phyloP scores from a whole-genome alignment of 2,888 invertebrate species.

The Nomada hirtipes region DNA sequence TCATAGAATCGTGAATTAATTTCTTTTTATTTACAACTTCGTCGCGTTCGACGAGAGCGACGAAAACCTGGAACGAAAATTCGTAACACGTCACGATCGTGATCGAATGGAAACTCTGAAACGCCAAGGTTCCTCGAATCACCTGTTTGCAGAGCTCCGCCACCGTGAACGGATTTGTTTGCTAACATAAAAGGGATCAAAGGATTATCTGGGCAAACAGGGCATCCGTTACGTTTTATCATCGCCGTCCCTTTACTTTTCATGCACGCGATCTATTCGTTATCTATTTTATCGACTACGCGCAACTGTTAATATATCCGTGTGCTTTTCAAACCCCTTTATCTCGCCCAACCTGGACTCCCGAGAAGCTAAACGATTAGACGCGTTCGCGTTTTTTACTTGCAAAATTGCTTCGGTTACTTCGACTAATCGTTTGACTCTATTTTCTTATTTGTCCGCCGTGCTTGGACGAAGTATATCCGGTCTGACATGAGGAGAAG shows the following conservation, averaged over 20 bases:
- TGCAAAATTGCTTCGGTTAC: no score
- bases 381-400: not conserved
- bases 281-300: conserved; percentile 71
- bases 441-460: no score
- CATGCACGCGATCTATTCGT: conserved; percentile 71
- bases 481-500: no score
- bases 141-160: conserved; percentile 65
- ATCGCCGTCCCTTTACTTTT: conserved; percentile 72
- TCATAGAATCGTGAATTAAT: not conserved
- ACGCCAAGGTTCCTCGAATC: conserved; percentile 49
- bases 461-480: no score
- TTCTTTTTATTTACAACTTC: not conserved
- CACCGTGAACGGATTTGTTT: conserved; percentile 74
- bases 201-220: conserved; percentile 76
- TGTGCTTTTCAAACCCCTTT: conserved; percentile 45
- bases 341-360: conserved; percentile 37
- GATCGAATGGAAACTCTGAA: conserved; percentile 16
- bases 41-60: not conserved
- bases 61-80: not conserved
- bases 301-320: conserved; percentile 77
- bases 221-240: conserved; percentile 74
- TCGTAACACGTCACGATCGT: conserved; percentile 19
- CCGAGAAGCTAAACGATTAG: conserved; percentile 19
- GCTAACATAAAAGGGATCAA: conserved; percentile 74
- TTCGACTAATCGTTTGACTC: no score